These are phyloP conservation scores for Enteromius trimaculatus DNA, from an alignment of 2,797 vertebrate species.

Conservation along the genomic window DNA sequence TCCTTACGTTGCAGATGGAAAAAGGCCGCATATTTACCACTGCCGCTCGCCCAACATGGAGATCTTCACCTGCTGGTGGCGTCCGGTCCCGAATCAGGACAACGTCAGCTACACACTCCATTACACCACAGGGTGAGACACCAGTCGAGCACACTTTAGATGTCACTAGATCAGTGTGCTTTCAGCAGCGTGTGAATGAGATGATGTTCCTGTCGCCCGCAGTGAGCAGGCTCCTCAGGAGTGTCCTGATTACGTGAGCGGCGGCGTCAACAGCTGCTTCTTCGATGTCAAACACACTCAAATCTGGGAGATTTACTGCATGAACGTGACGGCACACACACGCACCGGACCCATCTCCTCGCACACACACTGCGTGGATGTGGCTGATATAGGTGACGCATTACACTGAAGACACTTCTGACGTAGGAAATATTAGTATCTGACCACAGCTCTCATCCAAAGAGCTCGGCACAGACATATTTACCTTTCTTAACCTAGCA, in stretches of 20 bases:
- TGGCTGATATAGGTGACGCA: slow-evolving; percentile 76
- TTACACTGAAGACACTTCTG: not conserved
- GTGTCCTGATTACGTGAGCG: slow-evolving; percentile 76
- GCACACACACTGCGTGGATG: slow-evolving; percentile 74
- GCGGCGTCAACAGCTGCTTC: slow-evolving; percentile 78
- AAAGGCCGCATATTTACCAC: slow-evolving; percentile 72
- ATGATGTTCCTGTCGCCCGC: slow-evolving; percentile 1
- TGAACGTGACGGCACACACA: slow-evolving; percentile 73
- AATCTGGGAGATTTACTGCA: slow-evolving; percentile 78
- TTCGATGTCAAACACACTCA: slow-evolving; percentile 77
- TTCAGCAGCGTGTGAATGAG: not conserved
- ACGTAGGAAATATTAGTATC: not conserved
- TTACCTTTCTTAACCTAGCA: not conserved
- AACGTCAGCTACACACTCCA: slow-evolving; percentile 68
- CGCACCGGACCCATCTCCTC: slow-evolving; percentile 68
- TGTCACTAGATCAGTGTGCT: not conserved
- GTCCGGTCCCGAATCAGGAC: slow-evolving; percentile 66
- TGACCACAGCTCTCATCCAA: not conserved
- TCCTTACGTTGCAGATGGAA: slow-evolving; percentile 58
- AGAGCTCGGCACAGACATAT: not conserved
- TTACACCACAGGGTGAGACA: slow-evolving; percentile 74
- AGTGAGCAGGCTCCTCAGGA: slow-evolving; percentile 65
- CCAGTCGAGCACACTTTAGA: not conserved
- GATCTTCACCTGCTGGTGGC: slow-evolving; percentile 83
- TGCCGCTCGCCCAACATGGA: slow-evolving; percentile 83